Evolutionary conservation across 2,888 invertebrate genomes (phyloP).

Genomic region (Monoplex corrugatus): DNA sequence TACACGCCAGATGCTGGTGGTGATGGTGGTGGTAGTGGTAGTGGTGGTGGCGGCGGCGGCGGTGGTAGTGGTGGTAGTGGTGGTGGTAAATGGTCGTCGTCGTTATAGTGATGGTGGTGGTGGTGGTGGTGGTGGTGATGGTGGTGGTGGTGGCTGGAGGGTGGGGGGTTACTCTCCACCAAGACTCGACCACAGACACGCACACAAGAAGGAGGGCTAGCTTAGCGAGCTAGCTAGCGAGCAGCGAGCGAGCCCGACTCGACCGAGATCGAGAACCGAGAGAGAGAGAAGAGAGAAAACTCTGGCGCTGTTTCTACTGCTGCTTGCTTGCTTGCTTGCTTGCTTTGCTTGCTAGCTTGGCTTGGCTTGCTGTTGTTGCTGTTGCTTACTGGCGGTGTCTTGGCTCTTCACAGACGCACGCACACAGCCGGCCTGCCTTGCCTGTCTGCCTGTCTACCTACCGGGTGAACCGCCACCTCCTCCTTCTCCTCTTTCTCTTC

Average conservation of each 20-base stretch:
- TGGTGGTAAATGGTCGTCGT: background rate
- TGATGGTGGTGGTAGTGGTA: background rate
- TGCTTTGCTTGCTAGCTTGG: no score
- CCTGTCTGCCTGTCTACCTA: no score
- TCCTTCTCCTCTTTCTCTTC: no score
- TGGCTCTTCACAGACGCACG: no score
- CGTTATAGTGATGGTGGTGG: background rate
- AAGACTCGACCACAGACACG: background rate
- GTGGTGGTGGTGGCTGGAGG: slow-evolving; percentile 1
- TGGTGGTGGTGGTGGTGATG: background rate
- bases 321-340: background rate
- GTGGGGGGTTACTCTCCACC: background rate
- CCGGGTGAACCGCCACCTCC: no score
- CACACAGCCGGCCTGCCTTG: no score
- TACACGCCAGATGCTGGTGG: background rate
- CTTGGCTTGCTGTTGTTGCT: no score
- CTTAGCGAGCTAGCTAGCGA: background rate
- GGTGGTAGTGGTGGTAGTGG: background rate
- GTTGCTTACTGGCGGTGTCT: no score
- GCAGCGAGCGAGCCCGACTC: background rate
- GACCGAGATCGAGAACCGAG: no score
- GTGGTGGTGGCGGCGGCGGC: background rate
- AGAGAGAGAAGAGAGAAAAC: background rate
- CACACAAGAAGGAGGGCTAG: background rate
- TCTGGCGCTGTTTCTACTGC: slow-evolving; percentile 27